phyloP scores from a whole-genome alignment of 2,797 vertebrate genomes.

The Oophaga sylvatica region DNA sequence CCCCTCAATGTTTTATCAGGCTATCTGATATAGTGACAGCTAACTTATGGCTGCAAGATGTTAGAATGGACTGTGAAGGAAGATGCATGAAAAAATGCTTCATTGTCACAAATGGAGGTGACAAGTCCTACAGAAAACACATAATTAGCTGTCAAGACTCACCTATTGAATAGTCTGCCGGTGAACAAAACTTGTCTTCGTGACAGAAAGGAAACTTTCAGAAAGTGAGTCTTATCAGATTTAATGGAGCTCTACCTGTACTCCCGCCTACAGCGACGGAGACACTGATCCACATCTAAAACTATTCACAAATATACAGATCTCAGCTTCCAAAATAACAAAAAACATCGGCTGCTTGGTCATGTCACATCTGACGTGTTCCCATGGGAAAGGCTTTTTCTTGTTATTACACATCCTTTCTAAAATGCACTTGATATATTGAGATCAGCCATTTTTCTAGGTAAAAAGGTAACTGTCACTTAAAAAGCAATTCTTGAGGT shows the following conservation, averaged over 20 bases:
- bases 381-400: not conserved
- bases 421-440: not conserved
- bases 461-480: too few species aligned
- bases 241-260: not conserved
- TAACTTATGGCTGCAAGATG: not conserved
- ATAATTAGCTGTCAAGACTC: conserved; percentile 46
- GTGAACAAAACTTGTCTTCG: conserved; percentile 33
- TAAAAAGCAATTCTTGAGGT: too few species aligned
- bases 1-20: not conserved
- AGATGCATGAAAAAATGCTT: not conserved
- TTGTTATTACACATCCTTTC: not conserved
- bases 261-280: not conserved
- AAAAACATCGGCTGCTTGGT: not conserved
- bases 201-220: not conserved
- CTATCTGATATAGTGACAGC: not conserved
- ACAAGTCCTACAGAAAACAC: conserved; percentile 2
- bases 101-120: conserved; percentile 28
- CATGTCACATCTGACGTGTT: not conserved
- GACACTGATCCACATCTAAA: conserved; percentile 38
- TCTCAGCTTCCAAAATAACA: conserved; percentile 12
- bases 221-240: conserved; percentile 42
- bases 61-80: not conserved
- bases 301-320: conserved; percentile 17
- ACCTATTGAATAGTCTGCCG: conserved; percentile 1
- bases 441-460: not conserved